Percentiles rank a stretch among this genome's conserved stretches.
phyloP scores from a whole-genome alignment of 2,888 invertebrate genomes.

The Eugnorisma glareosa region DNA sequence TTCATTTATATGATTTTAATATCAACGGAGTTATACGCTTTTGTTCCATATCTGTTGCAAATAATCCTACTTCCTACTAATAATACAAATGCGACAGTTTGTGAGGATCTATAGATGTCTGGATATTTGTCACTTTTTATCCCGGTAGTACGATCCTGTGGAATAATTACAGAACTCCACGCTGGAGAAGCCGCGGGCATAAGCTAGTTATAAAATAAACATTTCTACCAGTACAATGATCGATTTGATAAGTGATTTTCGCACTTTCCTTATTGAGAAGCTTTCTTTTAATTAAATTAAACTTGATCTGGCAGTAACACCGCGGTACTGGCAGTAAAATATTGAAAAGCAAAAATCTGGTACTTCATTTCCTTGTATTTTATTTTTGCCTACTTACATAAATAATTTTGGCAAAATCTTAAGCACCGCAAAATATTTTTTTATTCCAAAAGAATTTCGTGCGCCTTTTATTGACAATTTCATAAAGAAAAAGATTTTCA shows the following conservation, averaged over 20 bases:
- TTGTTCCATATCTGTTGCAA: constrained; percentile 2
- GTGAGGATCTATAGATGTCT: too few species aligned
- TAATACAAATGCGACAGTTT: too few species aligned
- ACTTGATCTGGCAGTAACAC: background rate
- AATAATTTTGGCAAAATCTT: constrained; percentile 70
- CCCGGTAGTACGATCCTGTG: too few species aligned
- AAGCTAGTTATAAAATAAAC: background rate
- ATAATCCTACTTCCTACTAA: too few species aligned
- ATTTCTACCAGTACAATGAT: background rate
- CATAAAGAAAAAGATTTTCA: constrained; percentile 81
- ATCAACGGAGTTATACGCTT: constrained; percentile 21
- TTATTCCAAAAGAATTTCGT: constrained; percentile 75
- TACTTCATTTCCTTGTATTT: constrained; percentile 31
- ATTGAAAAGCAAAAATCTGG: constrained; percentile 13
- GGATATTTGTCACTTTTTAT: too few species aligned
- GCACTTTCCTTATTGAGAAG: background rate
- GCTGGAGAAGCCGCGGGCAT: too few species aligned
- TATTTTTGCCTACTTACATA: constrained; percentile 38
- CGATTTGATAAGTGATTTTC: background rate
- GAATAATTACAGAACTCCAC: too few species aligned
- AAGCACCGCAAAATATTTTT: constrained; percentile 72
- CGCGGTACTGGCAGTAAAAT: background rate
- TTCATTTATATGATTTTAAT: constrained; percentile 34
- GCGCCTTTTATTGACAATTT: constrained; percentile 83
- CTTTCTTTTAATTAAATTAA: constrained; percentile 15